These are phyloP conservation scores for Peromyscus leucopus DNA, from an alignment of 2,113 vertebrate species.

Conservation along the genomic window DNA sequence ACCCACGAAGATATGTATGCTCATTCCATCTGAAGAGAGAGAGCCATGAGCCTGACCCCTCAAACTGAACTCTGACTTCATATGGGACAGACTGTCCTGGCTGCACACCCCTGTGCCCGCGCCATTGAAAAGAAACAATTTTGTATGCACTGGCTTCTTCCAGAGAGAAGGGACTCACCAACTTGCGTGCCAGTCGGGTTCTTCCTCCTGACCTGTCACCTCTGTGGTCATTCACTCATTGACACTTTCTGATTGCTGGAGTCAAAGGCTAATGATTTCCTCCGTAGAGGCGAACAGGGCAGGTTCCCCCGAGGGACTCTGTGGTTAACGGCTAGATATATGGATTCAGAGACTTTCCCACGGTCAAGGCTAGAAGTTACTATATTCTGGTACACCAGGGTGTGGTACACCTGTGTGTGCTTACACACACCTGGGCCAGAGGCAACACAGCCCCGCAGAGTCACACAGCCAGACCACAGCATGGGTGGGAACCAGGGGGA, in stretches of 20 bases:
- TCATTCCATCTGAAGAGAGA: neutral
- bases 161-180: neutral
- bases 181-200: neutral
- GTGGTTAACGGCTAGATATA: neutral
- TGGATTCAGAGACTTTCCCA: neutral
- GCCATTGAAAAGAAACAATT: neutral
- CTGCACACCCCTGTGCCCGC: accelerated
- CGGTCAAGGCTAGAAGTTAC: too few relatives aligned
- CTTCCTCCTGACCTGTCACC: neutral
- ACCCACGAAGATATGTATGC: accelerated
- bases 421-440: neutral
- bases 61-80: neutral
- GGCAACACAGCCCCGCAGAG: neutral
- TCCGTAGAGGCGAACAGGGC: neutral
- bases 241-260: neutral
- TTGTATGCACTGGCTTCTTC: neutral
- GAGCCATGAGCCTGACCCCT: neutral
- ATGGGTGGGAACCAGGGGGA: neutral
- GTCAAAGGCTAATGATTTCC: neutral
- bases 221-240: neutral
- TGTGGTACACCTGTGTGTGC: neutral
- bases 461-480: slow-evolving; percentile 45
- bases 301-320: neutral
- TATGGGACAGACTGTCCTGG: neutral
- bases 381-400: accelerated